Base-by-base conservation (phyloP, 2,797 vertebrate genomes). In the Pristis pectinata region DNA sequence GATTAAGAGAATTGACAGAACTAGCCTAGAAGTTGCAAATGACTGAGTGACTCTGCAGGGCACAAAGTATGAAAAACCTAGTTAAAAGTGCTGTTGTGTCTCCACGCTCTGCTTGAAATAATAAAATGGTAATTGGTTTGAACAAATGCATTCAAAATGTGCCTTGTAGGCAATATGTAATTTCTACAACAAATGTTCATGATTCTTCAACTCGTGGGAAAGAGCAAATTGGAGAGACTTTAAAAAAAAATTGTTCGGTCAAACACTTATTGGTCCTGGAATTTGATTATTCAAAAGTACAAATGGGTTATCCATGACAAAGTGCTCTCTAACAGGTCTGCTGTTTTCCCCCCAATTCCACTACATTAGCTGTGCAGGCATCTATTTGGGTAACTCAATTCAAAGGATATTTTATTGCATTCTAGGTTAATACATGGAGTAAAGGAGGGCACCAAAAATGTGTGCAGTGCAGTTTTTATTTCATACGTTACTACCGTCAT, bases 111-210 rank as follows among this genome's bases (percentile, higher is more conserved):
- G 92, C 67, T 76, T 49, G 30, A 13, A 93, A 93, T 74, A 72
- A 93, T 74, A 94, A 94, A 94, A 70, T 22, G 10, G 11, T 72
- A 93, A 93, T 76, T 94, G 70, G 44, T 94, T 94, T 94, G 27
- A 94, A 76, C 92, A 94, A 94, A 94, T 53, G 44, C 30, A 94
- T 53, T 49, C 92, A 19, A 44, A 49, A 27, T 34, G 30, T 56
- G 70, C 92, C 70, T 94, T 1, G 70, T 8, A 34, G 92, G 70
- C 41, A 94, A 30, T n/a, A n/a, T 70, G 70, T 74, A 74, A 15
- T 94, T 94, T 53, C 67, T 24, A 49, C 27, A 2, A 17, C 24
- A 49, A 94, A 94, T 53, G 92, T 56, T 74, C 44, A 74, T 53
- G 70, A 53, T 94, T 92, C 34, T 94, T 94, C 37, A 74, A 56